Conservation (phyloP, 2,797 vertebrate genomes). For the Pelochelys cantorii region DNA sequence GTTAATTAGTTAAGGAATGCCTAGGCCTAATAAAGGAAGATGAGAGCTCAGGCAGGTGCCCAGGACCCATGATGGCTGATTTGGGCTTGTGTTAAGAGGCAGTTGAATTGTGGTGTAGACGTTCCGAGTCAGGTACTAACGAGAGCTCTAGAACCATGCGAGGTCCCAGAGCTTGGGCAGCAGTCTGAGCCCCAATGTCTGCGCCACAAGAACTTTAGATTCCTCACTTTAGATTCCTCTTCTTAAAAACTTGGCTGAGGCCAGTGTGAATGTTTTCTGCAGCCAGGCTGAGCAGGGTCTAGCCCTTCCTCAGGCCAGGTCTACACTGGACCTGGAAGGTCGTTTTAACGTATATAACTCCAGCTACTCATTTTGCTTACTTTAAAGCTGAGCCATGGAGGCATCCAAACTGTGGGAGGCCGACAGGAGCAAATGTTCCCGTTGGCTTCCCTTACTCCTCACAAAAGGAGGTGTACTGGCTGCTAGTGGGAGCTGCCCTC, state of each 20-base stretch:
- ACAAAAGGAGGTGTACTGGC: too few species aligned
- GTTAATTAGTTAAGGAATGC: not conserved
- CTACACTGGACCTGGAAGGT: too few species aligned
- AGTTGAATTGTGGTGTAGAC: not conserved
- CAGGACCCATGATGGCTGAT: not conserved
- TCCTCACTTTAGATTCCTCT: conserved; percentile 49
- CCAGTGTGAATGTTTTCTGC: conserved; percentile 40
- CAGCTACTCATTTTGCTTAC: too few species aligned
- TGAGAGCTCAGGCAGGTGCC: not conserved
- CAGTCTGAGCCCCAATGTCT: not conserved
- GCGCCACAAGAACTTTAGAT: not conserved
- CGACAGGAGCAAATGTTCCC: too few species aligned
- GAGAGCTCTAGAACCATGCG: too few species aligned
- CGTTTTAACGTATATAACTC: too few species aligned
- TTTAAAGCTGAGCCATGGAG: too few species aligned
- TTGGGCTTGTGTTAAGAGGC: not conserved
- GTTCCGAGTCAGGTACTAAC: not conserved
- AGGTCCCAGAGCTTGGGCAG: too few species aligned
- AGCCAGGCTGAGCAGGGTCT: not conserved
- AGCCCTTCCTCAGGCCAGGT: too few species aligned
- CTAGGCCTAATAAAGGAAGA: not conserved
- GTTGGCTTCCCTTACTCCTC: too few species aligned
- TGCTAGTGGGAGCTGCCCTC: too few species aligned
- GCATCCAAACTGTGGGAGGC: too few species aligned
- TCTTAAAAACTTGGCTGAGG: conserved; percentile 36